Conservation (phyloP, 2,888 invertebrate genomes). For the Lobophora halterata region DNA sequence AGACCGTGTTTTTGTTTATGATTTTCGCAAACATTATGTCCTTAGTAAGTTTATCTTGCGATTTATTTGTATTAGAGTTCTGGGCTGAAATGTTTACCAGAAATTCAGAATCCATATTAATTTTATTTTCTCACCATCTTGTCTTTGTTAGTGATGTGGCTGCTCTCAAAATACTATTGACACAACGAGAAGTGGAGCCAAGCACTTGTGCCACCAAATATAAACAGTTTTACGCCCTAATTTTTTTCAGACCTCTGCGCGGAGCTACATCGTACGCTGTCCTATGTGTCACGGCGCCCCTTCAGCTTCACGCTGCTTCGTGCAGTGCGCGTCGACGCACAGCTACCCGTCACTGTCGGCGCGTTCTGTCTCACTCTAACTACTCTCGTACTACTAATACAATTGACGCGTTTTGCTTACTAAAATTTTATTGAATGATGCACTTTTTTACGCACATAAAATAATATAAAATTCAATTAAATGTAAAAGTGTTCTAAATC, state of each 20-base stretch:
- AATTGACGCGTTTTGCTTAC: constrained; percentile 8
- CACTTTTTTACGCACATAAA: too few species aligned
- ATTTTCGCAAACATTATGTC: too few species aligned
- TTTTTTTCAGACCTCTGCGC: constrained; percentile 9
- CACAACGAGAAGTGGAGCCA: constrained; percentile 7
- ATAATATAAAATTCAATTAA: too few species aligned
- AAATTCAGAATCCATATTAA: too few species aligned
- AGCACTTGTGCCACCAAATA: too few species aligned
- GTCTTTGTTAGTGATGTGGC: too few species aligned
- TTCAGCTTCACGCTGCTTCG: constrained; percentile 9
- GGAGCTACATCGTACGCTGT: constrained; percentile 7
- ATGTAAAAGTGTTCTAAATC: too few species aligned
- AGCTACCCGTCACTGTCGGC: constrained; percentile 3
- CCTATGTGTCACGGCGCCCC: constrained; percentile 8
- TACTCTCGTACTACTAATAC: constrained; percentile 7
- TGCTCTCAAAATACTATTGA: constrained; percentile 3
- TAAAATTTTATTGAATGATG: too few species aligned
- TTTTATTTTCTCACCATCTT: background rate
- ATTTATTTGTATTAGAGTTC: too few species aligned
- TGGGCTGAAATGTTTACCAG: too few species aligned
- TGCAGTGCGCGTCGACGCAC: constrained; percentile 1
- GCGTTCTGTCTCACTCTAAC: constrained; percentile 4
- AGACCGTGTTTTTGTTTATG: background rate
- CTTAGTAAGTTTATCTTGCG: too few species aligned
- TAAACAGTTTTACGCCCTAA: too few species aligned